Conservation (phyloP, 2,888 invertebrate genomes). For the Caenorhabditis doughertyi region DNA sequence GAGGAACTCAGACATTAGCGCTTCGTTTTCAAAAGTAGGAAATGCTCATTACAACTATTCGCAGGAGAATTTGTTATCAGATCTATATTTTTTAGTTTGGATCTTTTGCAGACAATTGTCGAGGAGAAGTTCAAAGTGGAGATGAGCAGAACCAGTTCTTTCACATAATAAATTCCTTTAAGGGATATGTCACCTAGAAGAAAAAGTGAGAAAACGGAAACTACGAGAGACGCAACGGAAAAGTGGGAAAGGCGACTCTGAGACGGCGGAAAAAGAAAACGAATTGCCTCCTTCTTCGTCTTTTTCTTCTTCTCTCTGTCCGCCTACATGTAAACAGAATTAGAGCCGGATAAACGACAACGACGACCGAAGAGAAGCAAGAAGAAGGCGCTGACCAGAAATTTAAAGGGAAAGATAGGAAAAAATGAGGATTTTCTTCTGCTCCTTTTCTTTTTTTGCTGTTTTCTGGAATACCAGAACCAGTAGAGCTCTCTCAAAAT, state of each 20-base stretch:
- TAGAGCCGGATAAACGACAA: slow-evolving; percentile 56
- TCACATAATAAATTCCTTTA: not conserved
- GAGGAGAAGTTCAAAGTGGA: too few relatives aligned
- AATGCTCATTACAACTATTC: not conserved
- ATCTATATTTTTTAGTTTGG: too few relatives aligned
- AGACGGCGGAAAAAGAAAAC: slow-evolving; percentile 50
- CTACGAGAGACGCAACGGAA: slow-evolving; percentile 20
- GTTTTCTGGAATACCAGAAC: not conserved
- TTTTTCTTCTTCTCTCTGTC: slow-evolving; percentile 21
- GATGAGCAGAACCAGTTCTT: not conserved
- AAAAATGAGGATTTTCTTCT: slow-evolving; percentile 4
- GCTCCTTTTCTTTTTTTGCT: not conserved
- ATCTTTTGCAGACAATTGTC: too few relatives aligned
- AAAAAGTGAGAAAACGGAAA: slow-evolving; percentile 32
- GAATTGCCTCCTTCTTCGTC: slow-evolving; percentile 48
- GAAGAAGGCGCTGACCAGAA: slow-evolving; percentile 21
- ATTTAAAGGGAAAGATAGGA: slow-evolving; percentile 31
- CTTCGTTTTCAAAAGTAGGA: not conserved
- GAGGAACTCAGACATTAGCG: not conserved
- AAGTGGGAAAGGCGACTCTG: slow-evolving; percentile 27
- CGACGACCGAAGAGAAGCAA: slow-evolving; percentile 33
- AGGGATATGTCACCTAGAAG: slow-evolving; percentile 8
- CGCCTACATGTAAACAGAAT: slow-evolving; percentile 63
- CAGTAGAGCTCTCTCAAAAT: too few relatives aligned
- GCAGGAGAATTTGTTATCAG: too few relatives aligned